Base-by-base conservation (phyloP, 2,888 invertebrate genomes). In the Ochropacha duplaris region DNA sequence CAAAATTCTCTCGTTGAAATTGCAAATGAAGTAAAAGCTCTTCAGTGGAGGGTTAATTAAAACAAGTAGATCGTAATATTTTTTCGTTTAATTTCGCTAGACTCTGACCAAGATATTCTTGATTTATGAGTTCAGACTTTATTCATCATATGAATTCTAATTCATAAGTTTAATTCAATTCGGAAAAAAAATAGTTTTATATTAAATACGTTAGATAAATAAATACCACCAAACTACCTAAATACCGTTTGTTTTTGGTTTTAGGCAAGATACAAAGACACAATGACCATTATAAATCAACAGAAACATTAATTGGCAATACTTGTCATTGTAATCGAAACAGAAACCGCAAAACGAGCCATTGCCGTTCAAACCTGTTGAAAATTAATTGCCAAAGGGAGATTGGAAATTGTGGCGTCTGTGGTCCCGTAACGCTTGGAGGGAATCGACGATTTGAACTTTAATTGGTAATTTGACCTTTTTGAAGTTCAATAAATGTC, bases 1-100 rank as follows among this genome's bases (percentile, higher is more conserved):
- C 65, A 57, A 59, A 64, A 64, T 62, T 58, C 56, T 58, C 64
- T 71, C 62, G 61, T 76, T 78, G 60, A 69, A 78, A 78, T 79
- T 78, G 72, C 71, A 76, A 80, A 81, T 74, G 57, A 67, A 63
- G 44, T 54, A 51, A 59, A 55, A 64, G 58, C 54, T 57, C 57
- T 58, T 57, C 50, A 58, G 57, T 54, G 9, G 22, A 49, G 56
- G 57, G 54, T 58, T 60, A 61, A 66, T 66, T 65, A 56, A 57
- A 59, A 57, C 50, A 61, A 61, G 54, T 51, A 24, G 55, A 49
- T 56, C 50, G 22, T 49, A 24, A 49, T n/a, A 24, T 36, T 51
- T 58, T 61, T 16, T 49, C 36, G 19, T 44, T 44, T 44, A 19
- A 9, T 19, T 44, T 44, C 9, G 19, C 44, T 31, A 19, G 44